Evolutionary conservation across 2,113 vertebrate genomes (phyloP).

Genomic region (Forbesichthys agassizii): DNA sequence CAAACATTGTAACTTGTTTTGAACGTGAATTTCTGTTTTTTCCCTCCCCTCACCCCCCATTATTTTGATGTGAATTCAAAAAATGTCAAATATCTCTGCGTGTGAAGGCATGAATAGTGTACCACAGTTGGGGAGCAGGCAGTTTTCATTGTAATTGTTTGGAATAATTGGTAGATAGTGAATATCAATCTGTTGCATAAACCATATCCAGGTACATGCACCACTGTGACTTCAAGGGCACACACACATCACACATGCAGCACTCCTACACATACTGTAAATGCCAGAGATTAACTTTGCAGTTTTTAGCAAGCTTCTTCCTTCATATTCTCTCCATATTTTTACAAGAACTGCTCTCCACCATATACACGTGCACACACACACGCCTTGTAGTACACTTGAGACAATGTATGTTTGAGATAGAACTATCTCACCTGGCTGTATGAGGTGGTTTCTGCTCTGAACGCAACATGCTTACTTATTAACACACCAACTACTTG

Average conservation of each 20-base stretch:
- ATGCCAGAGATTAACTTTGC: not conserved
- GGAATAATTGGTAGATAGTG: conserved; percentile 8
- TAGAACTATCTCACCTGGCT: conserved; percentile 12
- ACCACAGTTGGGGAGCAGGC: not conserved
- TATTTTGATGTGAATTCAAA: not conserved
- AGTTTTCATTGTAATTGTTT: conserved; percentile 23
- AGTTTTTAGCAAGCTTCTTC: not conserved
- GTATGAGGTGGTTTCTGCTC: conserved; percentile 20
- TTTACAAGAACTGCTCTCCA: not conserved
- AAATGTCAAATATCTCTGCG: not conserved
- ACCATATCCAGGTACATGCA: conserved; percentile 18
- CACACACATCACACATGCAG: not conserved
- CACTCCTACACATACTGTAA: not conserved
- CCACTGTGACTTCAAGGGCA: not conserved
- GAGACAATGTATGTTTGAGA: not conserved
- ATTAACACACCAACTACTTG: not conserved
- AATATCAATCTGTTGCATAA: conserved; percentile 56
- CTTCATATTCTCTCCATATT: not conserved
- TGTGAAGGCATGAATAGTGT: not conserved
- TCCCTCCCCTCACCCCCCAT: no score
- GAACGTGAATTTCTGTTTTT: not conserved
- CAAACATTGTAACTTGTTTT: not conserved
- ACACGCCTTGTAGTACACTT: not conserved
- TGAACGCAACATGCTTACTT: conserved; percentile 7
- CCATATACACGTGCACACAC: not conserved